phyloP scores from a whole-genome alignment of 2,113 vertebrate species.

The Hemiscyllium ocellatum region DNA sequence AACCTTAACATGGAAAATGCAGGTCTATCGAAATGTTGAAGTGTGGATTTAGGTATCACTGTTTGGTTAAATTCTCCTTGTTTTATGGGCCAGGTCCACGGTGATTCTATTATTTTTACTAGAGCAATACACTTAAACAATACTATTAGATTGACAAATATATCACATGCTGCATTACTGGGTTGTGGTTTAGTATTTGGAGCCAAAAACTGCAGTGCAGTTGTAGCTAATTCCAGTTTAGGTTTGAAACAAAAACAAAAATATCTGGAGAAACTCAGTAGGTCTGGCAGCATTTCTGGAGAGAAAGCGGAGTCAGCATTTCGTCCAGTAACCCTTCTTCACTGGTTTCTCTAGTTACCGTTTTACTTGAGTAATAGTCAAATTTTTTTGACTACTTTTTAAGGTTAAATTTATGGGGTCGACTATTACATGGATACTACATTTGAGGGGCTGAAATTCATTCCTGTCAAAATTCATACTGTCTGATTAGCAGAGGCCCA shows the following conservation, averaged over 20 bases:
- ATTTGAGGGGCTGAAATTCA: too few relatives aligned
- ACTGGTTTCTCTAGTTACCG: too few relatives aligned
- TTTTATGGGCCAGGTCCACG: neutral
- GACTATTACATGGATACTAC: too few relatives aligned
- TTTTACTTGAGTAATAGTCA: too few relatives aligned
- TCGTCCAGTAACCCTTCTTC: too few relatives aligned
- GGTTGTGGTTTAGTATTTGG: neutral
- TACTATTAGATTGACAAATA: neutral
- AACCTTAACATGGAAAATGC: neutral
- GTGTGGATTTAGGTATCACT: neutral
- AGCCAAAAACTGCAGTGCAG: neutral
- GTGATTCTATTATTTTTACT: neutral
- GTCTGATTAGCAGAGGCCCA: too few relatives aligned
- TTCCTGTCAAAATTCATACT: too few relatives aligned
- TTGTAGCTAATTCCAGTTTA: neutral
- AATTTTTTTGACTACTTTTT: too few relatives aligned
- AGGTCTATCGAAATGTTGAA: neutral
- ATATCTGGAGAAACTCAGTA: too few relatives aligned
- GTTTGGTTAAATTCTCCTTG: neutral
- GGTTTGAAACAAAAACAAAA: neutral
- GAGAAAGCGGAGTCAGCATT: too few relatives aligned
- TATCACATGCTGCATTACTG: neutral
- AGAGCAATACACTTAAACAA: neutral
- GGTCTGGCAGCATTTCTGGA: too few relatives aligned
- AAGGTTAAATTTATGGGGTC: too few relatives aligned